phyloP scores from a whole-genome alignment of 2,113 vertebrate genomes.

The Cranoglanis bouderius region DNA sequence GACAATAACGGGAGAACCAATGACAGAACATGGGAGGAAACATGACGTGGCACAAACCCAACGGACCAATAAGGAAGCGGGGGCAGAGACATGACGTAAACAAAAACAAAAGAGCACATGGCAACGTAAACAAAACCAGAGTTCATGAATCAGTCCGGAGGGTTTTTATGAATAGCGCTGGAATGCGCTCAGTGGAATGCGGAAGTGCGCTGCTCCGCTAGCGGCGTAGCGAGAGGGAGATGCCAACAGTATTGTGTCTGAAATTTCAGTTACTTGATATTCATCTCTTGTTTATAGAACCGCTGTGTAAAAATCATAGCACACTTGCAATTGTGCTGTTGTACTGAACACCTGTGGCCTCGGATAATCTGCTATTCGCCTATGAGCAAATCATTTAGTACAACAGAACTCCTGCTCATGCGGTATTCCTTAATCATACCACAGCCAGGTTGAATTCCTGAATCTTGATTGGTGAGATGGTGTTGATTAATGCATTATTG shows the following conservation, averaged over 20 bases:
- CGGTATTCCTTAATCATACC: not conserved
- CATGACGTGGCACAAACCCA: no score
- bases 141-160: no score
- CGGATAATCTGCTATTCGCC: not conserved
- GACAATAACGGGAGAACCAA: no score
- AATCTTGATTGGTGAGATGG: not conserved
- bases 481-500: not conserved
- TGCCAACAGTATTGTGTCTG: not conserved
- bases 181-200: no score
- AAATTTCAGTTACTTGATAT: not conserved
- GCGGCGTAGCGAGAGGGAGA: no score
- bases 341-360: not conserved
- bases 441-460: not conserved
- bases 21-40: no score
- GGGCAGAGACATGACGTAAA: no score
- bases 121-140: no score
- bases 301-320: not conserved
- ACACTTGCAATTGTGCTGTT: not conserved
- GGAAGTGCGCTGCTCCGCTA: no score
- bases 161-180: no score
- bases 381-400: not conserved
- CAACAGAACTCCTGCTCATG: not conserved
- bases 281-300: not conserved
- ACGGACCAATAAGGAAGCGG: no score
- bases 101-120: no score